phyloP scores from a whole-genome alignment of 2,113 vertebrate species.

The Ibidorhyncha struthersii region DNA sequence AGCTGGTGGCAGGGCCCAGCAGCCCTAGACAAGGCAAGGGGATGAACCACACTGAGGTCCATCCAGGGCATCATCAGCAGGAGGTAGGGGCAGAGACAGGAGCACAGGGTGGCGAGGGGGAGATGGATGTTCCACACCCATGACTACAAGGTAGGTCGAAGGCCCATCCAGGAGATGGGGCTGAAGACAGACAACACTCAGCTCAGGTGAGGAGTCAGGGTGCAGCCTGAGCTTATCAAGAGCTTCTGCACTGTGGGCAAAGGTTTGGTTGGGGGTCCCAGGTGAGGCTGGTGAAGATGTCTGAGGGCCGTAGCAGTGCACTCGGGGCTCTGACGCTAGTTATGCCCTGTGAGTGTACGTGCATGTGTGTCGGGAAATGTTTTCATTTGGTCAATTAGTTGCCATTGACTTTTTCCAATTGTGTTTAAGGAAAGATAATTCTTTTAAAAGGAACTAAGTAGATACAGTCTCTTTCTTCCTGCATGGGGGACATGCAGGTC shows the following conservation, averaged over 20 bases:
- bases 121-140: neutral
- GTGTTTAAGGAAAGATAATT: neutral
- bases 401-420: neutral
- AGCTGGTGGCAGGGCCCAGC: neutral
- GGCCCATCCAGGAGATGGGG: neutral
- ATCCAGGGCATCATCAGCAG: neutral
- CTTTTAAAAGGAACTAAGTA: neutral
- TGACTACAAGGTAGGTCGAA: fast-evolving
- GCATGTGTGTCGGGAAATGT: neutral
- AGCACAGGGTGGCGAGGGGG: neutral
- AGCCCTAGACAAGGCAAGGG: neutral
- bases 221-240: neutral
- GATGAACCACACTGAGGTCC: neutral
- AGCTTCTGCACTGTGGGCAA: neutral
- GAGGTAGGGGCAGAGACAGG: neutral
- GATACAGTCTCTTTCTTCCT: neutral
- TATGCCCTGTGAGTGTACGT: neutral
- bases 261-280: neutral
- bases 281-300: neutral
- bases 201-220: neutral
- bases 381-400: neutral
- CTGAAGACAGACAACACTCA: neutral
- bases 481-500: too few relatives aligned
- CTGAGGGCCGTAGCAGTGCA: too few relatives aligned
- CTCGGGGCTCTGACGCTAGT: neutral